Conservation (phyloP, 2,888 invertebrate genomes). For the Apodemia duryi region DNA sequence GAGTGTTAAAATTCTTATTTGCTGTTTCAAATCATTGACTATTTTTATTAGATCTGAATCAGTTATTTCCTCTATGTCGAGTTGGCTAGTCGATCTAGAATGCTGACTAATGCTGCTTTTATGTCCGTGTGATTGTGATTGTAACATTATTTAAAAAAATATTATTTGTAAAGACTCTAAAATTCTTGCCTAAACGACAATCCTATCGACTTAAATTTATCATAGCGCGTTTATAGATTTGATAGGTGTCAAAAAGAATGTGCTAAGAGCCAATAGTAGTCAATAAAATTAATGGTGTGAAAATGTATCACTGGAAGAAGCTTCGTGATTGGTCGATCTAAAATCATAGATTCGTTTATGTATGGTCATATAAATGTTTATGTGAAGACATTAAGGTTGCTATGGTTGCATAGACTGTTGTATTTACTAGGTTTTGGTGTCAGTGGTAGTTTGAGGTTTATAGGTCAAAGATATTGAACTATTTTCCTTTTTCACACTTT, state of each 20-base stretch:
- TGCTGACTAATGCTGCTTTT: slow-evolving; percentile 48
- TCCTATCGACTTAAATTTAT: background rate
- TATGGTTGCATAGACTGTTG: background rate
- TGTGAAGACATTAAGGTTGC: slow-evolving; percentile 4
- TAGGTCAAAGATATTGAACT: slow-evolving; percentile 11
- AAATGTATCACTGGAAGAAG: background rate
- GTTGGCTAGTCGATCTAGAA: slow-evolving; percentile 50
- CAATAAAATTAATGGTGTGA: background rate
- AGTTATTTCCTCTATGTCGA: slow-evolving; percentile 48
- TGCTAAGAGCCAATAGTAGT: background rate
- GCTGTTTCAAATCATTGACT: slow-evolving; percentile 50
- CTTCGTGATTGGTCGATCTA: background rate
- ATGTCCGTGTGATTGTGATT: slow-evolving; percentile 35
- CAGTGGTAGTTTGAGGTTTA: slow-evolving; percentile 4
- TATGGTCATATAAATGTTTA: background rate
- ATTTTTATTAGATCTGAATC: slow-evolving; percentile 56
- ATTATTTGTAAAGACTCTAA: slow-evolving; percentile 10
- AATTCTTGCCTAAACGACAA: slow-evolving; percentile 1
- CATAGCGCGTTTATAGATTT: background rate
- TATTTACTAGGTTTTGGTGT: slow-evolving; percentile 10
- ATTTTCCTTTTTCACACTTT: slow-evolving; percentile 9
- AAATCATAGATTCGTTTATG: background rate
- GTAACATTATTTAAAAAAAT: slow-evolving; percentile 28
- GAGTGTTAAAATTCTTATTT: slow-evolving; percentile 49
- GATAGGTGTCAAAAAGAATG: background rate